Evolutionary conservation across 2,888 invertebrate species (phyloP), one percentile per base, ranked within the genome.

Genomic region (Eupithecia subfuscata): DNA sequence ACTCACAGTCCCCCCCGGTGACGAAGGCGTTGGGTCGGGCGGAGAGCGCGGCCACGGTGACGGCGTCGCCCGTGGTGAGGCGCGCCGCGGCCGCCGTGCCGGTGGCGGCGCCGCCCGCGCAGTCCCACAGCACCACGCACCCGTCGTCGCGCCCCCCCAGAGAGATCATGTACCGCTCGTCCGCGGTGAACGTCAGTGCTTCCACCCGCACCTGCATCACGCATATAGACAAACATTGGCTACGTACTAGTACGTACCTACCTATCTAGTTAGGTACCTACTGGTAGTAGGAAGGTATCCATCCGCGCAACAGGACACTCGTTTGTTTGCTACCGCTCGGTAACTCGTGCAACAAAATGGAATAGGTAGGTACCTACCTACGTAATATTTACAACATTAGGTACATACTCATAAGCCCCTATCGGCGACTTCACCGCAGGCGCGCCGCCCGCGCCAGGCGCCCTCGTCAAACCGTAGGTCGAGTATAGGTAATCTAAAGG

Each of bases 121-220:
- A 95, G 88, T 98, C 97, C 96, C 97, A 99, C 1, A 99, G 96
- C 65, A 98, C 97, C 56, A 98, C 96, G 80, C 97, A 97, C 52
- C 98, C 98, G 89, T 98, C 98, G 90, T 99, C 99, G 76, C 97
- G 96, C 0, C 99, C 99, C 0, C 99, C 99, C 60, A 98, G 95
- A 0, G 98, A 97, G 52, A 98, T 96, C 82, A 99, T 95, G 89
- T 97, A 98, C 71, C 96, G 96, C 83, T 98, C 98, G 89, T 97
- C 96, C 6, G 96, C 95, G 0, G 98, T 97, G 88, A 99, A 98
- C 11, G 96, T 95, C n/a, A 99, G 93, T 0, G 97, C 96, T 93
- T 98, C 97, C 0, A 99, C 97, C 52, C 98, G 96, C 0, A 98
- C 96, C 96, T 96, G 75, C n/a, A 6, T 30, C 52, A 14, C 22